phyloP scores from a whole-genome alignment of 2,888 invertebrate species.

The Meteorus colon region DNA sequence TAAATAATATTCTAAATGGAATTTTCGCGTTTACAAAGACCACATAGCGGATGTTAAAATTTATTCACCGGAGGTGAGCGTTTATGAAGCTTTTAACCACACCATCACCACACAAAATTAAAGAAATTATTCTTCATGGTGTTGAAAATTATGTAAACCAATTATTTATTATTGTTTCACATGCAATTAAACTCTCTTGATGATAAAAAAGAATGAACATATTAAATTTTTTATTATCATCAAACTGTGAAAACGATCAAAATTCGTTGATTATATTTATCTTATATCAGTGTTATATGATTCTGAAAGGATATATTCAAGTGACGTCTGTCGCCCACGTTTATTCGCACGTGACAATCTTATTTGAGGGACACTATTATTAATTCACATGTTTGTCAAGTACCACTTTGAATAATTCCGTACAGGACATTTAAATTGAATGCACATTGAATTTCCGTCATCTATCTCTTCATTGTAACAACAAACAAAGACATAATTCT shows the following conservation, averaged over 20 bases:
- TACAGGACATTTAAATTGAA: not conserved
- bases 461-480: not conserved
- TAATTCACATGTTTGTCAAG: not conserved
- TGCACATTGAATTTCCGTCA: not conserved
- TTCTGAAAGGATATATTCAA: not conserved
- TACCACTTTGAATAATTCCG: not conserved
- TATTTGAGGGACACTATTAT: not conserved
- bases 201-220: no score
- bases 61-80: constrained; percentile 31
- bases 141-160: not conserved
- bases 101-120: not conserved
- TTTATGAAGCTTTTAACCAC: constrained; percentile 10
- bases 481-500: not conserved
- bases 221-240: no score
- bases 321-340: not conserved
- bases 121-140: not conserved
- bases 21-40: constrained; percentile 10
- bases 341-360: not conserved
- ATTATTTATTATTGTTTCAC: no score
- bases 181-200: no score
- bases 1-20: not conserved
- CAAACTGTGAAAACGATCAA: not conserved
- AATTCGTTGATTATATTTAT: not conserved
- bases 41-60: constrained; percentile 29
- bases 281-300: not conserved